Percentiles rank a stretch among this genome's conserved stretches.
These are phyloP conservation scores for Trochalopteron elliotii DNA, from an alignment of 2,113 vertebrate genomes.

Conservation along the genomic window DNA sequence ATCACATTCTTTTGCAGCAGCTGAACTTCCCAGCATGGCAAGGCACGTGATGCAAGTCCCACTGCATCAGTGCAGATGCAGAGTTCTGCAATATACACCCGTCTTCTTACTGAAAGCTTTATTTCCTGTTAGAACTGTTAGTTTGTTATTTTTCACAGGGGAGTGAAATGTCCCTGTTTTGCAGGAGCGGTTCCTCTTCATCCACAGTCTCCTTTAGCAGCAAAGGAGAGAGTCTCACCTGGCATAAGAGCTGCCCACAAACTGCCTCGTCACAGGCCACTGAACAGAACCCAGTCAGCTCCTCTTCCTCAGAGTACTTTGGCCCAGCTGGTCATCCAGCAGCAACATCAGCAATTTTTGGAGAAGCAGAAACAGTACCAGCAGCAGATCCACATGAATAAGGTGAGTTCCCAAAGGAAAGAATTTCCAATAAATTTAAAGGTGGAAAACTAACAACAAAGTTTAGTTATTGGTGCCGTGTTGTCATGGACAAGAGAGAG, in stretches of 20 bases:
- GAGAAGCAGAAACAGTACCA: slow-evolving; percentile 98
- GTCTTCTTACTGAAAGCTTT: not conserved
- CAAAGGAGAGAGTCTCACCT: slow-evolving; percentile 86
- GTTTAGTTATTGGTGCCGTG: not conserved
- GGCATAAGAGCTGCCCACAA: slow-evolving; percentile 83
- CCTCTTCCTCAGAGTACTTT: slow-evolving; percentile 94
- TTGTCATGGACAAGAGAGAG: not conserved
- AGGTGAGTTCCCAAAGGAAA: slow-evolving; percentile 77
- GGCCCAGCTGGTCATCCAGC: slow-evolving; percentile 97
- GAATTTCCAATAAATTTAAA: not conserved
- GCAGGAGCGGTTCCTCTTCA: slow-evolving; percentile 84
- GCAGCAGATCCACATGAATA: slow-evolving; percentile 96
- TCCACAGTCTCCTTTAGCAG: slow-evolving; percentile 88
- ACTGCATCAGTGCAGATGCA: not conserved
- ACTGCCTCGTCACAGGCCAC: slow-evolving; percentile 91
- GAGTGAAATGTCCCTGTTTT: slow-evolving; percentile 65
- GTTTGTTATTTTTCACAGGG: not conserved
- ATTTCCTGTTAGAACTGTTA: not conserved
- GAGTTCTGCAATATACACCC: not conserved
- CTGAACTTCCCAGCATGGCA: not conserved
- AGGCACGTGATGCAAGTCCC: not conserved
- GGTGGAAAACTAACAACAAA: not conserved
- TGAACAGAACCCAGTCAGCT: slow-evolving; percentile 95
- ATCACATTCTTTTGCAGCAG: slow-evolving; percentile 40
- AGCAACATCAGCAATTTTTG: slow-evolving; percentile 97